A percentile compares a stretch with the other conserved stretches of the same genome.
These are phyloP conservation scores for Polypedilum vanderplanki DNA, from an alignment of 1,140 invertebrate species.

Conservation along the genomic window DNA sequence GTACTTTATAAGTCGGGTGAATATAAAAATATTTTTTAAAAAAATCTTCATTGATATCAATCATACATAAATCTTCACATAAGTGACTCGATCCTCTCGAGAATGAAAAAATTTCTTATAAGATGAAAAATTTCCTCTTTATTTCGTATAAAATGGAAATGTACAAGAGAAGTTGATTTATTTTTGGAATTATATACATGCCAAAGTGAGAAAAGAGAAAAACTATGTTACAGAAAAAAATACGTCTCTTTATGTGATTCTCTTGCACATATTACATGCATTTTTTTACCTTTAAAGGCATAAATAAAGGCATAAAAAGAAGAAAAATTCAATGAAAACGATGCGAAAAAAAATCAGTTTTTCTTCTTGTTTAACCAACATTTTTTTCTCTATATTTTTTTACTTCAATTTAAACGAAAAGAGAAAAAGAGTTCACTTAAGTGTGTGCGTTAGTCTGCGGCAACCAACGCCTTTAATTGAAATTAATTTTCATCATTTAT, in stretches of 20 bases:
- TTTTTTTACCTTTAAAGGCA: conserved; percentile 5
- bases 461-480: conserved; percentile 26
- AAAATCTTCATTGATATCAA: not conserved
- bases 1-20: not conserved
- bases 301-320: not conserved
- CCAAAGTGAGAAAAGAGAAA: not conserved
- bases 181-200: conserved; percentile 25
- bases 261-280: not conserved
- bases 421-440: not conserved
- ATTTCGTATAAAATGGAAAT: conserved; percentile 2
- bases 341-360: conserved; percentile 27
- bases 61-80: not conserved
- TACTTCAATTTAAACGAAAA: not conserved
- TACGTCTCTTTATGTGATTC: not conserved
- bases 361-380: conserved; percentile 10
- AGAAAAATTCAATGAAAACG: not conserved
- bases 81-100: not conserved
- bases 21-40: not conserved
- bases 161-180: conserved; percentile 15
- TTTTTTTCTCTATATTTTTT: conserved; percentile 9
- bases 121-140: conserved; percentile 16
- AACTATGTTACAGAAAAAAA: not conserved
- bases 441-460: conserved; percentile 4
- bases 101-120: conserved; percentile 14
- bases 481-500: not conserved